phyloP scores from a whole-genome alignment of 2,888 invertebrate species.

The Agrypnus murinus region DNA sequence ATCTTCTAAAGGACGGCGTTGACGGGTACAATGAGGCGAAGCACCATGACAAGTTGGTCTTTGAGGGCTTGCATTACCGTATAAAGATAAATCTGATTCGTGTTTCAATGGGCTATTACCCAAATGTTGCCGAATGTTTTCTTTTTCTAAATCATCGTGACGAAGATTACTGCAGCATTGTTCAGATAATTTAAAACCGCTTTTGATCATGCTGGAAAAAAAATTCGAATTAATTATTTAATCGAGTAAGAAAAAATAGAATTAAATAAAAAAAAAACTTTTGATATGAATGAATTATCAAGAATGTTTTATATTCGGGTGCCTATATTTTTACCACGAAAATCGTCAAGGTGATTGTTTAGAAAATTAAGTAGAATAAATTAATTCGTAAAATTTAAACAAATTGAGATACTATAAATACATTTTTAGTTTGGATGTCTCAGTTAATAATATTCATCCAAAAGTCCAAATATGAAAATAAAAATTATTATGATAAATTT shows the following conservation, averaged over 20 bases:
- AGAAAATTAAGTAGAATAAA: too few species aligned
- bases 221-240: too few species aligned
- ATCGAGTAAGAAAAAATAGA: slow-evolving; percentile 6
- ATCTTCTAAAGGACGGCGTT: slow-evolving; percentile 71
- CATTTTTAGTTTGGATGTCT: slow-evolving; percentile 15
- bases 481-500: background rate
- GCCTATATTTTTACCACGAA: too few species aligned
- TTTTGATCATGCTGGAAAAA: slow-evolving; percentile 48
- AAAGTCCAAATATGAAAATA: slow-evolving; percentile 4
- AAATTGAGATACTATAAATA: too few species aligned
- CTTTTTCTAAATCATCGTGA: slow-evolving; percentile 58
- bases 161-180: slow-evolving; percentile 41
- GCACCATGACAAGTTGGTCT: slow-evolving; percentile 58
- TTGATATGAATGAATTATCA: too few species aligned
- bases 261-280: too few species aligned
- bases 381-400: too few species aligned
- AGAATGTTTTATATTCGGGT: too few species aligned
- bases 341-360: too few species aligned
- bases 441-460: slow-evolving; percentile 22
- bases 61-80: slow-evolving; percentile 62
- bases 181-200: slow-evolving; percentile 41
- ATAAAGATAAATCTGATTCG: slow-evolving; percentile 67
- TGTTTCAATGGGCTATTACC: slow-evolving; percentile 64
- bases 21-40: slow-evolving; percentile 62
- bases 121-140: slow-evolving; percentile 60